phyloP scores from a whole-genome alignment of 2,797 vertebrate genomes.

The Dendrocincla fuliginosa region DNA sequence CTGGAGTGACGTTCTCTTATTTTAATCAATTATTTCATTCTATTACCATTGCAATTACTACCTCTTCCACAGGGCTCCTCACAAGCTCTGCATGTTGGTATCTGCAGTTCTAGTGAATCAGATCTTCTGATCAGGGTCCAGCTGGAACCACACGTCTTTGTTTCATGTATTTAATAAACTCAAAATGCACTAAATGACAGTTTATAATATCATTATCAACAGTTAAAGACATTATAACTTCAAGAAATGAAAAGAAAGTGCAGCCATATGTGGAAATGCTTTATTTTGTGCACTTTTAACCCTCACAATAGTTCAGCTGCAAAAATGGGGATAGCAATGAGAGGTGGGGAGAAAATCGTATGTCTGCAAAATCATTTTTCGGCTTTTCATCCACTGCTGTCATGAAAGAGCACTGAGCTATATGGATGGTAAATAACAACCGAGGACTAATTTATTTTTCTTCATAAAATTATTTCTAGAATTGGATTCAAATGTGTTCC shows the following conservation, averaged over 20 bases:
- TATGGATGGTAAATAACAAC: constrained; percentile 77
- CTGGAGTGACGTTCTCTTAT: neutral
- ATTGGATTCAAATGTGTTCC: constrained; percentile 88
- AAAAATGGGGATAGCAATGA: constrained; percentile 1
- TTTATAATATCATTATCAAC: constrained; percentile 85
- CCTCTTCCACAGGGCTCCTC: neutral
- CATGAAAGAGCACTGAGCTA: constrained; percentile 54
- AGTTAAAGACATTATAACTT: constrained; percentile 83
- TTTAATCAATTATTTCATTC: neutral
- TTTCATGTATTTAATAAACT: constrained; percentile 76
- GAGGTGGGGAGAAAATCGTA: constrained; percentile 32
- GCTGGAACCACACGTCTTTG: constrained; percentile 64
- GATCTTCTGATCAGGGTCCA: constrained; percentile 57
- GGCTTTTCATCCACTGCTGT: constrained; percentile 49
- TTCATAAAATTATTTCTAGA: constrained; percentile 80
- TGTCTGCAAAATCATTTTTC: constrained; percentile 69
- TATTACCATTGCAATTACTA: neutral
- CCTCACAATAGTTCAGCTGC: constrained; percentile 61
- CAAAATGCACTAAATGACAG: constrained; percentile 80
- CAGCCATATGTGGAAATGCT: constrained; percentile 81
- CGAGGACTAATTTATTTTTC: constrained; percentile 74
- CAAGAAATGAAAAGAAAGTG: constrained; percentile 81
- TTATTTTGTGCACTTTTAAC: constrained; percentile 79
- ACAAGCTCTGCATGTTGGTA: neutral
- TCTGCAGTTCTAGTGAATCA: neutral